Percentiles rank a stretch among this genome's conserved stretches.
Conservation (phyloP, 1,140 invertebrate genomes). For the Colletes gigas region DNA sequence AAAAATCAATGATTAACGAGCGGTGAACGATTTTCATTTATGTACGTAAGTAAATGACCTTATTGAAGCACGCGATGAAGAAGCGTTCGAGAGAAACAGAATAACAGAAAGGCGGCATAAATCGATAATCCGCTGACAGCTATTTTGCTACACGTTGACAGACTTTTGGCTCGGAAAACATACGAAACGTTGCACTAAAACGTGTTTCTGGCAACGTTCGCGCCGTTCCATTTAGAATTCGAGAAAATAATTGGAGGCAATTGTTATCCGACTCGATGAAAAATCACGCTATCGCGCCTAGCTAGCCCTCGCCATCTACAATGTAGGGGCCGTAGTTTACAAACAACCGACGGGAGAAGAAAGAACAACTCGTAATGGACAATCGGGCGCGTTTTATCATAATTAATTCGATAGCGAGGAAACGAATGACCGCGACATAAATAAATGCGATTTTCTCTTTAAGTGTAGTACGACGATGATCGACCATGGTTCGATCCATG, state of each 20-base stretch:
- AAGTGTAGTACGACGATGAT: neutral
- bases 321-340: conserved; percentile 9
- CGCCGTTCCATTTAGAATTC: neutral
- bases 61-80: no score
- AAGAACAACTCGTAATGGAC: conserved; percentile 18
- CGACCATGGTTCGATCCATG: neutral
- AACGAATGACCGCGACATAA: conserved; percentile 49
- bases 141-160: no score
- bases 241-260: conserved; percentile 12
- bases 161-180: no score
- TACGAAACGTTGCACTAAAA: no score
- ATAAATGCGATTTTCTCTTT: conserved; percentile 52
- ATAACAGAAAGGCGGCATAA: no score
- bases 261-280: conserved; percentile 24
- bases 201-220: no score
- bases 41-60: no score
- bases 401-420: conserved; percentile 59
- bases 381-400: conserved; percentile 40
- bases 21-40: no score
- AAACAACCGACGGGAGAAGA: conserved; percentile 16
- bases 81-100: no score
- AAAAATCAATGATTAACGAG: no score
- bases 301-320: conserved; percentile 5
- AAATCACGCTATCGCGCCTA: conserved; percentile 16
- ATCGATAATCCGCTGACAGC: no score